Evolutionary conservation across 2,888 invertebrate species (phyloP), one percentile per base, ranked within the genome.

Genomic region (Morpho helenor): DNA sequence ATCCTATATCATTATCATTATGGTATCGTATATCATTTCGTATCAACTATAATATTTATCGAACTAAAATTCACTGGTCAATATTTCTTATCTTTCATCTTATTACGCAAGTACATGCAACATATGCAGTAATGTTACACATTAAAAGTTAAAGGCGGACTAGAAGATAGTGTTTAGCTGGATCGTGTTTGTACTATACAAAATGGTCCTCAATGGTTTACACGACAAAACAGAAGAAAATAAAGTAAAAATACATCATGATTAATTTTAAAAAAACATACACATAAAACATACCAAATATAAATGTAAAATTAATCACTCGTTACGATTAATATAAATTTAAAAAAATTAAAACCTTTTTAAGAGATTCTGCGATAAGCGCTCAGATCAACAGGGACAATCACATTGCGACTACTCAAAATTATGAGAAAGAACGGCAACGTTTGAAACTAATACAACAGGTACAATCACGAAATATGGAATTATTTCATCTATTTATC

Each of bases 341-440:
- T 10, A 48, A 9, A 44, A 31, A 55, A 49, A 49, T 49, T 46
- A 47, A 9, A 43, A 7, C 9, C 31, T 55, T 31, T 2, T 55
- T 53, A 55, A 61, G 60, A 65, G 65, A 63, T 65, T 61, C 60
- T 23, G 41, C 52, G 44, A 41, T 57, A 61, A 61, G 60, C 54
- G 54, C 57, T 54, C 39, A 50, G 57, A 54, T 49, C 39, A 55
- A 49, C 39, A 43, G 48, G 9, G 7, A 41, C n/a, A 42, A 23
- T 47, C 47, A 9, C 40, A 22, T 54, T 47, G 53, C 10, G 22
- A 47, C 41, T 39, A 16, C 16, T 16, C 16, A 39, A 7, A 23
- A 45, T 31, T 31, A 31, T 5, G 31, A 31, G 31, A 31, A 8
- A 23, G 22, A 48, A 46, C 16, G 3, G 40, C 7, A 8, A 41